Percentiles rank a stretch among this genome's conserved stretches.
phyloP scores from a whole-genome alignment of 1,140 invertebrate genomes.

The Diploscapter pachys region DNA sequence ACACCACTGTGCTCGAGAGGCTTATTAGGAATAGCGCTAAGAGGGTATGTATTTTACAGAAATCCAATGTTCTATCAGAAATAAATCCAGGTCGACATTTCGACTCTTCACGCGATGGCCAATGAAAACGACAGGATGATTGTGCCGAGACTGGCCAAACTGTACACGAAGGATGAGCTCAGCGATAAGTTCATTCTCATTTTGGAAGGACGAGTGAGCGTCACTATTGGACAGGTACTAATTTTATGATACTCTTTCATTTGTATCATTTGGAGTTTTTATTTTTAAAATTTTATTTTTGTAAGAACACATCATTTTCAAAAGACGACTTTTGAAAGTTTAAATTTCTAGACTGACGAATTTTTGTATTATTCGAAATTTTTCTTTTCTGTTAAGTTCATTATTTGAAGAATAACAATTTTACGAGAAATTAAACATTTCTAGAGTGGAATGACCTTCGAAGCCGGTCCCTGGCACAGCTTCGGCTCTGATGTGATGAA shows the following conservation, averaged over 20 bases:
- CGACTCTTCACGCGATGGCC: conserved; percentile 37
- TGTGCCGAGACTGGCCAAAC: conserved; percentile 36
- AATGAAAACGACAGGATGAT: conserved; percentile 25
- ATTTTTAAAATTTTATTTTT: too few species aligned
- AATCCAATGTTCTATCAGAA: background rate
- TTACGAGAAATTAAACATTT: background rate
- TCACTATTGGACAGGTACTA: conserved; percentile 39
- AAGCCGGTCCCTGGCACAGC: conserved; percentile 41
- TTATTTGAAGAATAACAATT: background rate
- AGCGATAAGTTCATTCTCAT: conserved; percentile 41
- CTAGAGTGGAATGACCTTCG: conserved; percentile 41
- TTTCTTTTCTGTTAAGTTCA: background rate
- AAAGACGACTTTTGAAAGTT: too few species aligned
- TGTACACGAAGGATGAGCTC: conserved; percentile 39
- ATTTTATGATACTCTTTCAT: background rate
- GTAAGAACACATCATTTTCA: too few species aligned
- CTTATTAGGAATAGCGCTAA: conserved; percentile 31
- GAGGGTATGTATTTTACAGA: background rate
- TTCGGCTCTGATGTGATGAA: conserved; percentile 35
- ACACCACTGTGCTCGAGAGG: conserved; percentile 36
- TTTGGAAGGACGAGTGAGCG: conserved; percentile 37
- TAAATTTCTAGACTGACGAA: background rate
- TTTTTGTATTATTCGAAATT: conserved; percentile 13
- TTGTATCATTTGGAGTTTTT: background rate
- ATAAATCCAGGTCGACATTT: conserved; percentile 33